Evolutionary conservation across 2,888 invertebrate species (phyloP), one percentile per base, ranked within the genome.

Genomic region (Nemoura dubitans): DNA sequence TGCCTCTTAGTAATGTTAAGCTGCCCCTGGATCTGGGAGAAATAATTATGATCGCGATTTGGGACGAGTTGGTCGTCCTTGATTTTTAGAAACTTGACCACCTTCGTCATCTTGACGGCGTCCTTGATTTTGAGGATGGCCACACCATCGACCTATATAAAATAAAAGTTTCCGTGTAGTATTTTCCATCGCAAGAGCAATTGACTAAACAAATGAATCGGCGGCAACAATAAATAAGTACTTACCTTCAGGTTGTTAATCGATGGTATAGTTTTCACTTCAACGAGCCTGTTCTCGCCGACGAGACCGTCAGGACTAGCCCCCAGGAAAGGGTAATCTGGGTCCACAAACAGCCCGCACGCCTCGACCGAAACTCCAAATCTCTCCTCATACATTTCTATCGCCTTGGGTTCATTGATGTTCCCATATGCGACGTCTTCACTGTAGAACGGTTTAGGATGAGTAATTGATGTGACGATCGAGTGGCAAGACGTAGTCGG

Each of bases 241-340:
- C n/a, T n/a, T n/a, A n/a, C n/a, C n/a, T n/a, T n/a, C n/a, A 83
- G 43, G 26, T 36, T 25, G 59, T 84, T 84, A 26, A 84, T 76
- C 0, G 84, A 84, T 7, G 59, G 84, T 3, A 84, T 28, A 3
- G 28, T 28, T 28, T 84, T 84, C 7, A 84, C 84, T 27, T 84
- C 59, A 0, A 84, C n/a, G 14, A 84, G 10, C 1, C 21, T 76
- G 7, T 84, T 27, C 2, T 84, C 76, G 14, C 84, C 84, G 27
- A 84, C 28, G 16, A 84, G 59, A 28, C 84, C 84, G 59, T 84
- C 84, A 3, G 84, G 84, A 29, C 76, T 76, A 5, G 84, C 84
- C 5, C 28, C 84, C 14, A 84, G 84, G 76, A 21, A 84, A 2
- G 76, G 84, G 76, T 84, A 28, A 16, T 84, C 76, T 2, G 1